Conservation (phyloP, 2,888 invertebrate genomes). For the Tipula unca region DNA sequence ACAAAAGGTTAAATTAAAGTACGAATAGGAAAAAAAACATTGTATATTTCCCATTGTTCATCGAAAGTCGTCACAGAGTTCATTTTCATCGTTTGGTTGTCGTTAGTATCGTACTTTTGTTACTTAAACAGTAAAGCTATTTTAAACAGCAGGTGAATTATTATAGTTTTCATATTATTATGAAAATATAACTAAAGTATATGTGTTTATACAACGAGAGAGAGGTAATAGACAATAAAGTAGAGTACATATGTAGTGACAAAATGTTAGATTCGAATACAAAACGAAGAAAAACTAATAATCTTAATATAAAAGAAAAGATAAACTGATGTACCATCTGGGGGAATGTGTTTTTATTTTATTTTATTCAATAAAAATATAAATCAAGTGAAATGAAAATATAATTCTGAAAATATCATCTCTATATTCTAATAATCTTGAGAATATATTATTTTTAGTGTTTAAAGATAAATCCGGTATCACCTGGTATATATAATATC, state of each 20-base stretch:
- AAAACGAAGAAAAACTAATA: not conserved
- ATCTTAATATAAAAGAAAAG: not conserved
- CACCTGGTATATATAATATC: not conserved
- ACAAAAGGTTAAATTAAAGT: not conserved
- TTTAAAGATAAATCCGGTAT: not conserved
- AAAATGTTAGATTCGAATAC: not conserved
- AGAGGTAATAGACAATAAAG: not conserved
- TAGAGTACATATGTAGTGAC: not conserved
- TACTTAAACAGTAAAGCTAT: not conserved
- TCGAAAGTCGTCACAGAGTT: not conserved
- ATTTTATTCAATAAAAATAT: not conserved
- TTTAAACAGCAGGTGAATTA: not conserved
- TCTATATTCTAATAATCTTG: not conserved
- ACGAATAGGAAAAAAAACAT: not conserved
- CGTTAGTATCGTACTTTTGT: not conserved
- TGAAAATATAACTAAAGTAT: not conserved
- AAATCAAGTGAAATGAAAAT: not conserved
- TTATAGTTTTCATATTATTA: not conserved
- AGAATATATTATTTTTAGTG: not conserved
- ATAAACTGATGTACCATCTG: not conserved
- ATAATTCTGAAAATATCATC: not conserved
- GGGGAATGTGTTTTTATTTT: not conserved
- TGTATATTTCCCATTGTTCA: not conserved
- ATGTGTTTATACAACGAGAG: not conserved
- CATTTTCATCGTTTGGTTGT: not conserved